A percentile compares a stretch with the other conserved stretches of the same genome.
phyloP scores from a whole-genome alignment of 2,113 vertebrate genomes.

The Poeciliopsis prolifica region DNA sequence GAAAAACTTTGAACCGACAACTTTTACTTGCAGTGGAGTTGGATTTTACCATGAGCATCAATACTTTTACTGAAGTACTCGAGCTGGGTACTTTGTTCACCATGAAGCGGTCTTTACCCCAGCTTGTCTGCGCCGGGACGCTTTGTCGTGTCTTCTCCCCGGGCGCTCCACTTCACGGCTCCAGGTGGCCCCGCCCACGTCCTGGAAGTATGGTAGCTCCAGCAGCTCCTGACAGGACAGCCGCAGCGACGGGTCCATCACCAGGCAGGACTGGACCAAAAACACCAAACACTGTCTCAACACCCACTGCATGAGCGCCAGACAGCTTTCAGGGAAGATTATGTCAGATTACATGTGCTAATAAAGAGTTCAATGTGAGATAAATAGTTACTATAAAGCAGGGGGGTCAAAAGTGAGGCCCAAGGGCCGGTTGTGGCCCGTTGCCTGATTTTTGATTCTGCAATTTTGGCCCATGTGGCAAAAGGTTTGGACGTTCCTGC shows the following conservation, averaged over 20 bases:
- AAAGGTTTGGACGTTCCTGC: too few species aligned
- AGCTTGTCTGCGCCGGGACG: slow-evolving; percentile 69
- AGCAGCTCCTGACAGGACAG: slow-evolving; percentile 81
- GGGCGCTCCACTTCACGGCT: slow-evolving; percentile 71
- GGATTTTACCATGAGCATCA: too few species aligned
- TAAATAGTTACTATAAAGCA: too few species aligned
- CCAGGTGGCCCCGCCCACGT: slow-evolving; percentile 68
- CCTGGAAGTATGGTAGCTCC: slow-evolving; percentile 80
- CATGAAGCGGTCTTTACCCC: slow-evolving; percentile 52
- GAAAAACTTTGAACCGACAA: too few species aligned
- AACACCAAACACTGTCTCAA: neutral
- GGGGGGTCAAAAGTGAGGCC: too few species aligned
- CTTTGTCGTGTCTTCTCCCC: slow-evolving; percentile 74
- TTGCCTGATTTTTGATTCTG: too few species aligned
- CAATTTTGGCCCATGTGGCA: too few species aligned
- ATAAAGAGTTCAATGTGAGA: too few species aligned
- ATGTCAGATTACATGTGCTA: neutral
- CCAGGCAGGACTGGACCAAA: slow-evolving; percentile 75
- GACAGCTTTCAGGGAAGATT: neutral
- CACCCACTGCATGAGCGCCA: neutral
- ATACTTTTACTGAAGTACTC: too few species aligned
- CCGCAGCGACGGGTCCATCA: slow-evolving; percentile 80
- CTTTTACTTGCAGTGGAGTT: too few species aligned
- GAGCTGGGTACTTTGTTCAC: too few species aligned
- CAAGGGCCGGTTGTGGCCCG: too few species aligned